Evolutionary conservation across 2,113 vertebrate genomes (phyloP), one percentile per base, ranked within the genome.

Genomic region (Scopus umbretta): DNA sequence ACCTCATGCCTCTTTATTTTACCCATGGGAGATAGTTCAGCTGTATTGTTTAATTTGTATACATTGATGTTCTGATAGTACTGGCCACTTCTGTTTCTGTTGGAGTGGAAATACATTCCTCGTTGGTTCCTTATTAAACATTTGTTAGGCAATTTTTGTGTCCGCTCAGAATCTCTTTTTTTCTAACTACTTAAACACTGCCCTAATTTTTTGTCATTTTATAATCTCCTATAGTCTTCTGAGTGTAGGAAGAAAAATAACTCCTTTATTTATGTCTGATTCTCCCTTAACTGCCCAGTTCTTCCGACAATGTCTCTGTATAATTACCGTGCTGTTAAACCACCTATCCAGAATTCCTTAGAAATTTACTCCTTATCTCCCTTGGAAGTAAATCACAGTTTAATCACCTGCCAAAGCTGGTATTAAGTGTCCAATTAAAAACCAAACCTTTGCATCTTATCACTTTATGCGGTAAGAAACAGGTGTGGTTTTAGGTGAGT

Each of bases 371-470:
- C 93, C 92, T 97, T 97, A 97, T 97, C 97, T 97, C 91, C 55
- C 91, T 83, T 90, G 95, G 95, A 97, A 95, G 97, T 94, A 95
- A 97, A 97, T 96, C 96, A 91, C 89, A 62, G 86, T 95, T 96
- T 95, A 95, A 97, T 96, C 96, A 96, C 91, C 95, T 95, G 95
- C 92, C 96, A 97, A 97, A 96, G 96, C 95, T 76, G 94, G 95
- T 89, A 97, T 95, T 96, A 97, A 94, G 66, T 96, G 96, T 84
- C 96, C 95, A 96, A 97, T 96, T 97, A 95, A 97, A 95, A 97
- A 91, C 7, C 78, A 94, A 97, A 94, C 84, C 84, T 95, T 89
- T 90, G 50, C 92, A 91, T 91, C 71, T 97, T 97, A 97, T 97
- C 96, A 78, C 62, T 80, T 78, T 59, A 58, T 96, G 91, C 7